These are phyloP conservation scores for Heliothis subflexa DNA, from an alignment of 1,140 invertebrate species.

Conservation along the genomic window DNA sequence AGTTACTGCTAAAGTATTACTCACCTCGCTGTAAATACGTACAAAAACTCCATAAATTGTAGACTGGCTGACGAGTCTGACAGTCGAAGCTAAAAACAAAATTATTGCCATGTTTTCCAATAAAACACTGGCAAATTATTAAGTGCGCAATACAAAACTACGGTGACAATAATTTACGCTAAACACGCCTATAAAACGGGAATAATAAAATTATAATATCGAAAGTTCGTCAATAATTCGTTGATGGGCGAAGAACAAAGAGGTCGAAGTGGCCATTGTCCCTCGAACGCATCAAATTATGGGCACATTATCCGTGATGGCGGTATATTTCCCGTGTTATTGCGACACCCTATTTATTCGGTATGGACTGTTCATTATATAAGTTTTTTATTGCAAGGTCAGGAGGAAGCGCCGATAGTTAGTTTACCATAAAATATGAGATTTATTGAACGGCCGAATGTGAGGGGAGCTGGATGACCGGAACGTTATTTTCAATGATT, in stretches of 20 bases:
- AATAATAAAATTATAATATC: conserved; percentile 68
- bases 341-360: conserved; percentile 46
- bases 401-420: conserved; percentile 13
- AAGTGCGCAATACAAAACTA: conserved; percentile 47
- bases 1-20: not conserved
- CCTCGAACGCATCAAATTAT: conserved; percentile 59
- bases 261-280: conserved; percentile 59
- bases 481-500: conserved; percentile 42
- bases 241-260: conserved; percentile 60
- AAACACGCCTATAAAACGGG: conserved; percentile 65
- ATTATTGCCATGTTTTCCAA: conserved; percentile 35
- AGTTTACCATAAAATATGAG: conserved; percentile 46
- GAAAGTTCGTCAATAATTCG: conserved; percentile 64
- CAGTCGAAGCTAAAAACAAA: conserved; percentile 24
- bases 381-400: conserved; percentile 48
- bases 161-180: conserved; percentile 65
- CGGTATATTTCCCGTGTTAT: conserved; percentile 58
- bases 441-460: conserved; percentile 45
- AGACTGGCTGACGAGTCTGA: not conserved
- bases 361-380: conserved; percentile 37
- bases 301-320: conserved; percentile 61
- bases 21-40: too few relatives aligned
- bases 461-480: conserved; percentile 4
- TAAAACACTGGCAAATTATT: conserved; percentile 38
- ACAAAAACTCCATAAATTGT: conserved; percentile 17